These are phyloP conservation scores for Ernsta delagoae DNA, from an alignment of 2,888 invertebrate species.

Conservation along the genomic window DNA sequence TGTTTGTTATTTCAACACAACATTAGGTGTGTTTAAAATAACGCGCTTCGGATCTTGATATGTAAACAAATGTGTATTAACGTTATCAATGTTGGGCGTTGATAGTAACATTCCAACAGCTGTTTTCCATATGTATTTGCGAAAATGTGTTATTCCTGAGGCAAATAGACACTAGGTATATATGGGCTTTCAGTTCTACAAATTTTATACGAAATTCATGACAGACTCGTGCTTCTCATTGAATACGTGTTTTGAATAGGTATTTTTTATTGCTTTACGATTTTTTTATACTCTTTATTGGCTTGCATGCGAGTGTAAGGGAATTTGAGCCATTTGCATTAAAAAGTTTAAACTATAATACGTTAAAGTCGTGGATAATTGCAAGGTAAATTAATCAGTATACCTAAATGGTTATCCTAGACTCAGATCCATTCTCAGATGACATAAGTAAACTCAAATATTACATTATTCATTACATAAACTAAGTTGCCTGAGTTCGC, in stretches of 20 bases:
- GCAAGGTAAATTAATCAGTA: too few species aligned
- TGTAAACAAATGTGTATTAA: neutral
- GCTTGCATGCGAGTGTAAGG: too few species aligned
- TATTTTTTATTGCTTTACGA: neutral
- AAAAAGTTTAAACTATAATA: too few species aligned
- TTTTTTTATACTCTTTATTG: too few species aligned
- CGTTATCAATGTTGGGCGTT: neutral
- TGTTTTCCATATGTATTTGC: neutral
- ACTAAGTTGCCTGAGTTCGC: neutral
- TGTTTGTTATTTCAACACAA: neutral
- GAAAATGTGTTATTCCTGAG: neutral
- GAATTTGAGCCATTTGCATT: too few species aligned
- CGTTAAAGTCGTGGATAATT: too few species aligned
- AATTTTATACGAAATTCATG: neutral
- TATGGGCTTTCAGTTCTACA: neutral
- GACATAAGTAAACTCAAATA: too few species aligned
- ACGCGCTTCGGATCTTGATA: neutral
- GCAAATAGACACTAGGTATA: neutral
- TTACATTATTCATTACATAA: too few species aligned
- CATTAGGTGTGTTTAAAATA: neutral
- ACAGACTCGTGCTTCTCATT: neutral
- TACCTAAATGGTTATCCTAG: too few species aligned
- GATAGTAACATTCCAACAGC: neutral
- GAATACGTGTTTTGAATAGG: neutral
- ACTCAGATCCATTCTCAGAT: too few species aligned